Conservation (phyloP, 2,113 vertebrate genomes). For the Phrynocephalus versicolor region DNA sequence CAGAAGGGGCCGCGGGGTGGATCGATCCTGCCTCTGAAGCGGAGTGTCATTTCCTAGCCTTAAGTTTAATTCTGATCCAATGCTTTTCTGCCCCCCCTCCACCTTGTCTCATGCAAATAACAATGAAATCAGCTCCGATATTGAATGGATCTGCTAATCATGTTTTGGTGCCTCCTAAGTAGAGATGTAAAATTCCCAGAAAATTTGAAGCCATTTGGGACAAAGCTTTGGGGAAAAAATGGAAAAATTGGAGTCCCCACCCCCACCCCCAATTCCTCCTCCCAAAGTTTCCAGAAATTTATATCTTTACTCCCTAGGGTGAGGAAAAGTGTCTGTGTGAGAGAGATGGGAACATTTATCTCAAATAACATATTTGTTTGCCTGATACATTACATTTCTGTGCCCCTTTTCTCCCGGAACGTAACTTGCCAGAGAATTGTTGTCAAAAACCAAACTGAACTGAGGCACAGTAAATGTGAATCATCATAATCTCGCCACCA, state of each 20-base stretch:
- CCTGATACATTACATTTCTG: neutral
- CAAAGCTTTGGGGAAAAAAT: no score
- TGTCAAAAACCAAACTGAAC: neutral
- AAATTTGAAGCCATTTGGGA: no score
- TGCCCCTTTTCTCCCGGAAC: neutral
- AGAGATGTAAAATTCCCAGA: no score
- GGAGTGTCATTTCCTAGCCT: neutral
- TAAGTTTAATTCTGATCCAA: neutral
- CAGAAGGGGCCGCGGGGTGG: neutral
- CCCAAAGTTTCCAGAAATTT: no score
- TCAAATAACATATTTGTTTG: neutral
- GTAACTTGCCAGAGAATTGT: neutral
- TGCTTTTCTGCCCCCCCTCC: no score
- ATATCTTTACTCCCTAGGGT: neutral
- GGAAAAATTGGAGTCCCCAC: no score
- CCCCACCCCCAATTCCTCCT: no score
- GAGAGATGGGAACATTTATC: no score
- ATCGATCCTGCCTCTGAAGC: neutral
- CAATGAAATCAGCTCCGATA: no score
- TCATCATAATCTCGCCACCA: neutral
- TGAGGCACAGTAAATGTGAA: neutral
- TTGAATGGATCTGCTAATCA: neutral
- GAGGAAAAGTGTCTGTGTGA: no score
- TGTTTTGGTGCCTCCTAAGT: no score
- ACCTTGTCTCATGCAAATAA: no score